These are phyloP conservation scores for Eueides isabella DNA, from an alignment of 1,140 invertebrate genomes.

Conservation along the genomic window DNA sequence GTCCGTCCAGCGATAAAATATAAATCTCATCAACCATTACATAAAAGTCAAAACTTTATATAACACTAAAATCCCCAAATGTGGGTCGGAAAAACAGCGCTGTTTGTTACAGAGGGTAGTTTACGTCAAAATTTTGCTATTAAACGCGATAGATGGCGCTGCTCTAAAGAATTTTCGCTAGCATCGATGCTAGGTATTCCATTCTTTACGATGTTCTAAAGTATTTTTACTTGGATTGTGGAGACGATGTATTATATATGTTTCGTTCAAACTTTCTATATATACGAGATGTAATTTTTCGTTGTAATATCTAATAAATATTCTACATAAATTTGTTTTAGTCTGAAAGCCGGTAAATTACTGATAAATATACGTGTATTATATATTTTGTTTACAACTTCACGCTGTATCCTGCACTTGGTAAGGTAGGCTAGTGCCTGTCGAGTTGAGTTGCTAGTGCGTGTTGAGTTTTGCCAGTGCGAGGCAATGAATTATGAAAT, in stretches of 20 bases:
- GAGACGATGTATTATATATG: not conserved
- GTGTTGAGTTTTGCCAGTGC: too few species aligned
- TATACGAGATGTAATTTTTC: not conserved
- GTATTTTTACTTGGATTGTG: slow-evolving; percentile 41
- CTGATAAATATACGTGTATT: too few species aligned
- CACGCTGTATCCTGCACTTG: too few species aligned
- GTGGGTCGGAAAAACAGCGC: slow-evolving; percentile 63
- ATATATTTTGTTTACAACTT: too few species aligned
- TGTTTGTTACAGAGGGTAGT: slow-evolving; percentile 53
- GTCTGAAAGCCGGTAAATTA: too few species aligned
- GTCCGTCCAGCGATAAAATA: slow-evolving; percentile 16
- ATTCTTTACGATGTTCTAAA: slow-evolving; percentile 56
- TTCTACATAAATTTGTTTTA: too few species aligned
- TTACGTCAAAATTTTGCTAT: slow-evolving; percentile 66
- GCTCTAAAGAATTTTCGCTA: slow-evolving; percentile 53
- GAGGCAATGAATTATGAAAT: too few species aligned
- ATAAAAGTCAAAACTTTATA: slow-evolving; percentile 41
- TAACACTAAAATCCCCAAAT: slow-evolving; percentile 56
- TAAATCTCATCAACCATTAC: slow-evolving; percentile 32
- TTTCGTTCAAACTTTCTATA: not conserved
- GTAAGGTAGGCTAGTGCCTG: too few species aligned
- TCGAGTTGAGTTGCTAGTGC: too few species aligned
- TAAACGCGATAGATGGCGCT: slow-evolving; percentile 73
- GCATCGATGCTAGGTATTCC: slow-evolving; percentile 54
- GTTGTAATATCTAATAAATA: too few species aligned